Base-by-base conservation (phyloP, 2,797 vertebrate genomes). In the Helicolenus hilgendorfi region DNA sequence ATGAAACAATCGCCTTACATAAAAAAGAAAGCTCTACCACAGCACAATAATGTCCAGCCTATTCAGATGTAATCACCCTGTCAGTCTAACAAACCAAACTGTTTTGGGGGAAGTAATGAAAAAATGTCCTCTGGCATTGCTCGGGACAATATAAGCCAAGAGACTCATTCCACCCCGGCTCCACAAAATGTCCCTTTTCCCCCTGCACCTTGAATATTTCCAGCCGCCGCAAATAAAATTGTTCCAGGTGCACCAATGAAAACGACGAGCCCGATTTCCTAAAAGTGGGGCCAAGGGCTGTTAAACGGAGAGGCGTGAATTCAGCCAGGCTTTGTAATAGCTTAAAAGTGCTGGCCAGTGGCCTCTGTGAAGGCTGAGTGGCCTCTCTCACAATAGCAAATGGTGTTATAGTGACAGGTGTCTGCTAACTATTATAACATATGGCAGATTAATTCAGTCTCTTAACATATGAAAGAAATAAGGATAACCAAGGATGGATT, bases 231-330 rank as follows among this genome's bases (percentile, higher is more conserved):
- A 96, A 93, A 94, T 96, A 96, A 97, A 97, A 95, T 88, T 74
- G 89, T 92, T 95, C 95, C 95, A 96, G 96, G 96, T 97, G 96
- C 94, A 88, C 87, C 84, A 88, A 92, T 96, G 95, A 95, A 94
- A 94, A 92, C 58, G 81, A 91, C 62, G 20, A 87, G 87, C 86
- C 85, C 33, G 36, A 84, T 93, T 92, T 84, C 77, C 89, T 85
- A 82, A 91, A 85, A 89, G 84, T 58, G 64, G 63, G 87, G 89
- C 94, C 91, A 86, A 76, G 85, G 65, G 81, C 92, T 92, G 89
- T 94, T 95, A 95, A 96, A 94, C 53, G 9, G 79, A 80, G 86
- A 96, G 89, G 92, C 88, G 94, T 93, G 90, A 96, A 95, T 95
- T 88, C 75, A 91, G 91, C 79, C 93, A 86, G 85, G 89, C 82